These are phyloP conservation scores for Merops nubicus DNA, from an alignment of 2,113 vertebrate species.

Conservation along the genomic window DNA sequence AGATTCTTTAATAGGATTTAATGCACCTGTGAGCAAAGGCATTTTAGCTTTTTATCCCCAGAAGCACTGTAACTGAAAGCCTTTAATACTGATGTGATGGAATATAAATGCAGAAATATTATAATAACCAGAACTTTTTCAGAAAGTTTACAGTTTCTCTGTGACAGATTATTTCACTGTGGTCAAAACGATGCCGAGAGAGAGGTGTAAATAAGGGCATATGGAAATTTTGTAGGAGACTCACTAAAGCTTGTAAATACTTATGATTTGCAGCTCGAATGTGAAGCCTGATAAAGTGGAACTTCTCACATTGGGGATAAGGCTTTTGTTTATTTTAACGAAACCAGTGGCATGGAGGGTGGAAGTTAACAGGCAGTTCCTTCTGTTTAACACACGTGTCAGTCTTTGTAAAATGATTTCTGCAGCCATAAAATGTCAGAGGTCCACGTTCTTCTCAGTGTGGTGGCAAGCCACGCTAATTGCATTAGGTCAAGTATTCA, in stretches of 20 bases:
- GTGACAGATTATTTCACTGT: conserved; percentile 80
- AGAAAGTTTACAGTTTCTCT: conserved; percentile 83
- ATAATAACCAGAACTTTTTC: conserved; percentile 83
- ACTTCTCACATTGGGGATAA: conserved; percentile 1
- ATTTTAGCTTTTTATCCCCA: conserved; percentile 86
- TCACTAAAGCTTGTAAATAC: conserved; percentile 62
- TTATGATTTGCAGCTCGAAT: conserved; percentile 32
- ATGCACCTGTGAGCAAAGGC: conserved; percentile 87
- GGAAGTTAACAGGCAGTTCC: neutral
- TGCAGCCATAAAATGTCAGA: neutral
- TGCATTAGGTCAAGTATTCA: neutral
- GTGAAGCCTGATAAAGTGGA: conserved; percentile 18
- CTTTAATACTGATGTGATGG: conserved; percentile 86
- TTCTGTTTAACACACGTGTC: neutral
- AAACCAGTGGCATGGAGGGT: neutral
- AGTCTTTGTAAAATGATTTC: neutral
- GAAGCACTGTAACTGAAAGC: conserved; percentile 84
- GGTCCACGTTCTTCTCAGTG: neutral
- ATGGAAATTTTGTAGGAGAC: conserved; percentile 68
- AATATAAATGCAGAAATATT: conserved; percentile 86
- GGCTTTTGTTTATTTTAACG: conserved; percentile 42
- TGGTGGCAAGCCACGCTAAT: neutral
- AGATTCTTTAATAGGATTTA: conserved; percentile 88
- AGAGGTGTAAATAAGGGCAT: conserved; percentile 76
- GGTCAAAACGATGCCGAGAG: conserved; percentile 77